These are phyloP conservation scores for Trematocara zebra DNA, from an alignment of 2,113 vertebrate species.

Conservation along the genomic window DNA sequence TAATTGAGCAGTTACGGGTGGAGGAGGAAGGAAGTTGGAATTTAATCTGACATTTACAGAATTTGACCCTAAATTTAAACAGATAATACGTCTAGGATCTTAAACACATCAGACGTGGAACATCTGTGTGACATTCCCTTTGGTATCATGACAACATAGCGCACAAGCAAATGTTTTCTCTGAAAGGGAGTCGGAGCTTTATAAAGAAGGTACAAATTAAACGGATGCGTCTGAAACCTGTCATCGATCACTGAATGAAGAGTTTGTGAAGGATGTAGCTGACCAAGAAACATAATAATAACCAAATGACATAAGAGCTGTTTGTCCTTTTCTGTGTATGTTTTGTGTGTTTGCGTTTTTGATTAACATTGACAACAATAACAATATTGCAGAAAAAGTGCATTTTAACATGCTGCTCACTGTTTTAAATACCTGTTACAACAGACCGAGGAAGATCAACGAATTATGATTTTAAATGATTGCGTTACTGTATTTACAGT, in stretches of 20 bases:
- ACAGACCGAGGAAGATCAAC: rapidly evolving
- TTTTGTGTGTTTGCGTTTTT: background rate
- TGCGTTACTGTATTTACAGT: background rate
- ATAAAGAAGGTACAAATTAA: too few species aligned
- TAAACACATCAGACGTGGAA: background rate
- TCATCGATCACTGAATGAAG: rapidly evolving
- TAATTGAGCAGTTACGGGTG: background rate
- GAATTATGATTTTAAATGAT: background rate
- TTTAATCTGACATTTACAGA: background rate
- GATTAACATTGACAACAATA: background rate
- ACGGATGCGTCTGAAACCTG: background rate
- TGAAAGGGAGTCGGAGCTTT: background rate
- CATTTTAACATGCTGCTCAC: background rate
- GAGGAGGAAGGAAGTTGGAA: background rate
- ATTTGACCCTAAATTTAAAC: background rate
- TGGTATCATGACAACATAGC: background rate
- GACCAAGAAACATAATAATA: background rate
- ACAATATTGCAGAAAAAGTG: background rate
- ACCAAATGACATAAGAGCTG: background rate
- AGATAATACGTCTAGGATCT: background rate
- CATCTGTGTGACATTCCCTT: background rate
- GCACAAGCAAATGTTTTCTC: background rate
- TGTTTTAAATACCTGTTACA: background rate
- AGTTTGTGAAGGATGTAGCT: background rate
- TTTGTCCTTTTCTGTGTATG: background rate